Base-by-base conservation (phyloP, 2,888 invertebrate genomes). In the Tetragonisca angustula region DNA sequence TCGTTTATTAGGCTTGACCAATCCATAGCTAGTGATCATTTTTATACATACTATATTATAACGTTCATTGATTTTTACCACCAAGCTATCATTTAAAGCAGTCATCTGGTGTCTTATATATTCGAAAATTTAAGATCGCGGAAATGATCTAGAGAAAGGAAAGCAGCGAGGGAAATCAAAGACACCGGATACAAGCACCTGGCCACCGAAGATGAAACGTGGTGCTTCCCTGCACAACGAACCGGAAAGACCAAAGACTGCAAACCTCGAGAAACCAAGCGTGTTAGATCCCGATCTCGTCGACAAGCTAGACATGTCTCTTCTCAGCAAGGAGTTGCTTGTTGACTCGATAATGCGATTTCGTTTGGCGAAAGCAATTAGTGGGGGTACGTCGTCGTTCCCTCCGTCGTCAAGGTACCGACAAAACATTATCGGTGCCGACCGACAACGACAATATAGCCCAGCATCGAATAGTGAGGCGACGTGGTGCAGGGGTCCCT, bases 261-360 rank as follows among this genome's bases (percentile, higher is more conserved):
- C 96, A 2, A 96, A 95, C 21, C 92, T 96, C 76, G 96, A 96
- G 64, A 95, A 95, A 67, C 96, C 96, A 1, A 94, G 95, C 61
- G 93, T 96, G 6, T 92, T 96, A 75, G 95, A 96, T 89, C 95
- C 95, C 1, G 92, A 94, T 62, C 93, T 95, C 49, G 93, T 95
- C 56, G 94, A 95, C 24, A 95, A 95, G 88, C 94, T 96, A 54
- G 96, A 96, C 91, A 96, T 96, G 96, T 96, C 96, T 1, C 91
- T 95, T 72, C 92, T 96, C 52, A 94, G 95, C 70, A 95, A 96
- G 89, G 96, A 96, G 87, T 94, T 95, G 68, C 91, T 96, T 21
- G 94, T 95, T 76, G 88, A 92, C 68, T 93, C 93, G 15, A 91
- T 92, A 90, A 91, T 92, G 77, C 90, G 90, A 24, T 79, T 70